These are phyloP conservation scores for Oceanites oceanicus DNA, from an alignment of 2,113 vertebrate species.

Conservation along the genomic window DNA sequence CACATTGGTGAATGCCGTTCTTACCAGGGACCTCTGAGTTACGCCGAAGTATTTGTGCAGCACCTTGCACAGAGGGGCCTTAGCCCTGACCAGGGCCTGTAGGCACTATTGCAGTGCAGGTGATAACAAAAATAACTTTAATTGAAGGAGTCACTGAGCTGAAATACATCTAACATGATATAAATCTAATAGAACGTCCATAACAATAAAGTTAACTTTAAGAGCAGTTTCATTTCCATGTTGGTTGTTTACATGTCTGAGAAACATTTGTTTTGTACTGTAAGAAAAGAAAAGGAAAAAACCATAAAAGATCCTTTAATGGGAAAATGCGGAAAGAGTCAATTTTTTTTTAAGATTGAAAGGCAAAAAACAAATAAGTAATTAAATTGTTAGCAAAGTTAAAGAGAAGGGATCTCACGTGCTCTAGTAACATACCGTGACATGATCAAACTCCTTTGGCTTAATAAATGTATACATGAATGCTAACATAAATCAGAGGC, in stretches of 20 bases:
- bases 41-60: neutral
- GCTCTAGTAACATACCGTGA: neutral
- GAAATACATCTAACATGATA: neutral
- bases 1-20: neutral
- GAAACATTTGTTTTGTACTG: slow-evolving; percentile 38
- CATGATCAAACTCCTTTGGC: slow-evolving; percentile 41
- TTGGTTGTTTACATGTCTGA: slow-evolving; percentile 47
- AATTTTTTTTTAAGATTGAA: slow-evolving; percentile 6
- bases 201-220: neutral
- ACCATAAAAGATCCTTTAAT: neutral
- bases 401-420: neutral
- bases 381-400: neutral
- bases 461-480: slow-evolving; percentile 54
- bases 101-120: neutral
- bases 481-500: slow-evolving; percentile 1
- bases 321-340: neutral
- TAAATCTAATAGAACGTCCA: neutral
- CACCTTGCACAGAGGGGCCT: neutral
- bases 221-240: slow-evolving; percentile 4
- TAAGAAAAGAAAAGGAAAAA: neutral
- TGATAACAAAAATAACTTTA: neutral
- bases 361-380: neutral
- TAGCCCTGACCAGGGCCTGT: neutral
- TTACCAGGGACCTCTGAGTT: neutral
- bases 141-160: neutral